Base-by-base conservation (phyloP, 2,113 vertebrate genomes). In the Ictalurus punctatus region DNA sequence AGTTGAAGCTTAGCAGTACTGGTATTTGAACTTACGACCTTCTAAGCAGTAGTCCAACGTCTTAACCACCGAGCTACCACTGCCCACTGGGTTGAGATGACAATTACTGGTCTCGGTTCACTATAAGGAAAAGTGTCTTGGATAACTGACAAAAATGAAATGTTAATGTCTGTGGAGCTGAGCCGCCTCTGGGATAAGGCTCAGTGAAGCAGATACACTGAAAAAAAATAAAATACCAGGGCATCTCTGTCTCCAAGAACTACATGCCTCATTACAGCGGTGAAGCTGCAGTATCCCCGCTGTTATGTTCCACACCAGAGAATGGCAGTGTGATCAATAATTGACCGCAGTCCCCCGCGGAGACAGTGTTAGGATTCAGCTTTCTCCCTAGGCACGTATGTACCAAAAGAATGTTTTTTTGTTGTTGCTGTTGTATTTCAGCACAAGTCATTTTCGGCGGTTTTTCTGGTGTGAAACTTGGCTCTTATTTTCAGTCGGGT, bases 311-410 rank as follows among this genome's bases (percentile, higher is more conserved):
- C 69, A 63, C 37, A 40, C 52, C 86, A 61, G 58, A 88, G 80
- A 86, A 63, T 73, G 78, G 79, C 71, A 37, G 67, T 71, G 86
- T 88, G 56, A 88, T 90, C 82, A 88, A 91, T 87, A 89, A 87
- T 78, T 74, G 56, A 84, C 76, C 7, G 23, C 16, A 56, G 21
- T n/a, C 54, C 25, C 71, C n/a, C 76, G 63, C 71, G 16, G 80
- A 21, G 25, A 59, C 79, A 54, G 34, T 85, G 58, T 67, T 63
- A 52, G 69, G 86, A 69, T 74, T 81, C 34, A 67, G 58, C 59
- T 37, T 78, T 86, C 65, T 78, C n/a, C 76, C 71, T 78, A 59
- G 61, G 27, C 23, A 71, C 59, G 27, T 79, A 52, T 58, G 17
- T 6, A 81, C 79, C 89, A 63, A 86, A 48, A 83, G 58, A 37